A percentile compares a stretch with the other conserved stretches of the same genome.
These are phyloP conservation scores for Scolanthus callimorphus DNA, from an alignment of 92 coral and sea anemone species.

Conservation along the genomic window DNA sequence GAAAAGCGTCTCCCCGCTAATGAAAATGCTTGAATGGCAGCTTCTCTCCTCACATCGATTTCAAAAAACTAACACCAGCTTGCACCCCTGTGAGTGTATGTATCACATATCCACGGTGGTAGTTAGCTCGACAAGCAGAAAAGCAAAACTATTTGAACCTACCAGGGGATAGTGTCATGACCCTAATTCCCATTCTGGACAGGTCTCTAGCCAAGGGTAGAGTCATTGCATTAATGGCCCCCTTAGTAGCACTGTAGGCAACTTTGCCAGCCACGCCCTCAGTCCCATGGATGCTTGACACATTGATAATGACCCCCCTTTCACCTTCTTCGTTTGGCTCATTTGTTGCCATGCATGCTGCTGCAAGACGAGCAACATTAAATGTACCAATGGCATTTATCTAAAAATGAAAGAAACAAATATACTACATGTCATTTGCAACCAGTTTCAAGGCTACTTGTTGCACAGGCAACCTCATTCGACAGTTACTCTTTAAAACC, in stretches of 20 bases:
- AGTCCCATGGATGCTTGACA: slow-evolving; percentile 68
- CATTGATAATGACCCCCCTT: slow-evolving; percentile 80
- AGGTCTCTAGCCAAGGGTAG: slow-evolving; percentile 80
- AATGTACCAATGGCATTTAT: slow-evolving; percentile 70
- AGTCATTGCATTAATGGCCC: slow-evolving; percentile 72
- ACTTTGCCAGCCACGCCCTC: slow-evolving; percentile 76
- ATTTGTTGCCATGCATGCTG: slow-evolving; percentile 63
- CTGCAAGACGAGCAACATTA: slow-evolving; percentile 69
- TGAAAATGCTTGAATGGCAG: too few species aligned
- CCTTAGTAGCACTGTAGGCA: slow-evolving; percentile 81
- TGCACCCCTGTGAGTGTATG: too few species aligned
- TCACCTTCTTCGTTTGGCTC: slow-evolving; percentile 65
- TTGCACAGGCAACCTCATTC: too few species aligned
- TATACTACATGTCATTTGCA: too few species aligned
- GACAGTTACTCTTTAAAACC: too few species aligned
- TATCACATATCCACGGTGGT: too few species aligned
- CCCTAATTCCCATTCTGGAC: slow-evolving; percentile 82
- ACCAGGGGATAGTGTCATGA: slow-evolving; percentile 81
- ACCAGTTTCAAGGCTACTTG: too few species aligned
- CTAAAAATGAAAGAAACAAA: too few species aligned
- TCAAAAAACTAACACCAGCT: too few species aligned
- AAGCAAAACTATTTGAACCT: background rate
- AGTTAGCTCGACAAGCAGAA: too few species aligned
- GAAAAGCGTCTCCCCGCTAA: too few species aligned
- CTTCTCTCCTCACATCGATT: too few species aligned